Percentiles rank a stretch among this genome's conserved stretches.
These are phyloP conservation scores for Leptopilina boulardi DNA, from an alignment of 1,140 invertebrate species.

Conservation along the genomic window DNA sequence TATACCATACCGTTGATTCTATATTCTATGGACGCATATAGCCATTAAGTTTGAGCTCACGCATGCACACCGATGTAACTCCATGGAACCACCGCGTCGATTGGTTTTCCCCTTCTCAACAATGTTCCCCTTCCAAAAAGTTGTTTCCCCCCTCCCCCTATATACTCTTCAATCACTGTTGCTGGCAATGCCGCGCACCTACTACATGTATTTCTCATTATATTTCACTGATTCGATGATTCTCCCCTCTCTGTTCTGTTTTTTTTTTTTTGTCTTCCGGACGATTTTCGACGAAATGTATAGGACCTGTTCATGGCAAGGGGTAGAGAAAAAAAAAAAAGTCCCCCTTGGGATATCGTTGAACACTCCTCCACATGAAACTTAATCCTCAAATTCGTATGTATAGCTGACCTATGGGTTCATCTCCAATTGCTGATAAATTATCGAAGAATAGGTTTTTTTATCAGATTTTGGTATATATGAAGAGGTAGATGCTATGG, in stretches of 20 bases:
- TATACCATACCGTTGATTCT: conserved; percentile 25
- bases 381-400: conserved; percentile 13
- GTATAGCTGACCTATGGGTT: conserved; percentile 20
- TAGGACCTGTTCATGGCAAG: not conserved
- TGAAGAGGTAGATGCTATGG: too few relatives aligned
- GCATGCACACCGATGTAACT: conserved; percentile 9
- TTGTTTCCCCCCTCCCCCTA: conserved; percentile 25
- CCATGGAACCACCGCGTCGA: conserved; percentile 64
- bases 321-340: not conserved
- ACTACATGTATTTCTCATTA: conserved; percentile 58
- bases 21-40: conserved; percentile 35
- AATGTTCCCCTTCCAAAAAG: conserved; percentile 38
- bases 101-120: conserved; percentile 68
- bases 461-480: not conserved
- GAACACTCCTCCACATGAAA: conserved; percentile 24
- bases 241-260: conserved; percentile 45
- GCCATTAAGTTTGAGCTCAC: conserved; percentile 29
- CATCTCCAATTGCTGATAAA: conserved; percentile 25
- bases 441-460: not conserved
- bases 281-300: not conserved
- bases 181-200: conserved; percentile 44
- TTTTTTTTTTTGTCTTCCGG: too few relatives aligned
- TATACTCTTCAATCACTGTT: conserved; percentile 6
- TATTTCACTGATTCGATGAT: conserved; percentile 67
- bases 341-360: conserved; percentile 25